These are phyloP conservation scores for Sander lucioperca DNA, from an alignment of 2,113 vertebrate species.

Conservation along the genomic window DNA sequence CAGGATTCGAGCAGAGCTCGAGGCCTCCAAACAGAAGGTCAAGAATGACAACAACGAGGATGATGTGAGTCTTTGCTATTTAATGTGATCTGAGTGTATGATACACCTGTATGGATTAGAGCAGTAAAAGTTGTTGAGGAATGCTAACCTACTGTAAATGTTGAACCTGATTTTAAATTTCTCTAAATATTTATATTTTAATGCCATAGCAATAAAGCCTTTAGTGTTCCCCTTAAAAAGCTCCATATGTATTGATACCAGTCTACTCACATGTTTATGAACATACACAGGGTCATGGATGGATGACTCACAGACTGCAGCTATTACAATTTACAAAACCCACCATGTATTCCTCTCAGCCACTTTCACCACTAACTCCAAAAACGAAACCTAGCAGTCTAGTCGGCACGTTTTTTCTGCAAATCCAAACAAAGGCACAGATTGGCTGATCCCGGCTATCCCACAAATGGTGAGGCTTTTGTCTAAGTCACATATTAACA, in stretches of 20 bases:
- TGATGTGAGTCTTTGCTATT: slow-evolving; percentile 86
- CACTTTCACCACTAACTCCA: too few relatives aligned
- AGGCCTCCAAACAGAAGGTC: slow-evolving; percentile 90
- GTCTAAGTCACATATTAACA: too few relatives aligned
- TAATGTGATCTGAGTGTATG: neutral
- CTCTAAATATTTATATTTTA: neutral
- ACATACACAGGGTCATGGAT: too few relatives aligned
- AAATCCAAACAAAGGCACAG: too few relatives aligned
- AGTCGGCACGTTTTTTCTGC: too few relatives aligned
- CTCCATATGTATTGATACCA: neutral
- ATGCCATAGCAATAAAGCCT: neutral
- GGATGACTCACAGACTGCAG: too few relatives aligned
- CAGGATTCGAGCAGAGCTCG: slow-evolving; percentile 92
- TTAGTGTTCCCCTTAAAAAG: neutral
- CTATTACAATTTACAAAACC: too few relatives aligned
- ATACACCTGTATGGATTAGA: neutral
- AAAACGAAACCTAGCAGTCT: too few relatives aligned
- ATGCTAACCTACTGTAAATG: neutral
- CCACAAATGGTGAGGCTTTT: too few relatives aligned
- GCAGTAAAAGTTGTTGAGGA: neutral
- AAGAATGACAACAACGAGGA: slow-evolving; percentile 91
- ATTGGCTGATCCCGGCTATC: too few relatives aligned
- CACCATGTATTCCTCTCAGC: too few relatives aligned
- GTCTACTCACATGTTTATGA: too few relatives aligned
- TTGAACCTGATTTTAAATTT: neutral